phyloP scores from a whole-genome alignment of 2,113 vertebrate genomes.

The Ictalurus punctatus region DNA sequence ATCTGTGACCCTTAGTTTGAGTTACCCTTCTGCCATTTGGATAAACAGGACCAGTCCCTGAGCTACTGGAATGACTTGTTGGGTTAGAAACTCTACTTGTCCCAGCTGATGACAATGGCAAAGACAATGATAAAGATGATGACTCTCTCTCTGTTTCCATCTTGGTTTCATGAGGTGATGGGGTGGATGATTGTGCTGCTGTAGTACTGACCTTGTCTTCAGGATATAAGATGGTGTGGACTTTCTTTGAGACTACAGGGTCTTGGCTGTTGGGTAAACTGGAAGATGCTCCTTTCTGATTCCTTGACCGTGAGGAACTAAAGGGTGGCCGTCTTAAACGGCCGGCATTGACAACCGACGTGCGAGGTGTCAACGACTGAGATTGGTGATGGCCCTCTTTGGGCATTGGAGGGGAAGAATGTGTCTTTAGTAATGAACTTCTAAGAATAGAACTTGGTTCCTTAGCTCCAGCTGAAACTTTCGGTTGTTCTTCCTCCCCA shows the following conservation, averaged over 20 bases:
- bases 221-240: constrained; percentile 48
- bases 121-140: constrained; percentile 17
- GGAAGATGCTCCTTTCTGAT: constrained; percentile 38
- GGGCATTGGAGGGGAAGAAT: constrained; percentile 31
- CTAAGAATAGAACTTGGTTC: constrained; percentile 37
- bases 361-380: constrained; percentile 35
- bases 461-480: background rate
- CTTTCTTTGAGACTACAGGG: constrained; percentile 59
- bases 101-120: constrained; percentile 20
- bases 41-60: constrained; percentile 55
- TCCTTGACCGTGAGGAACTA: constrained; percentile 35
- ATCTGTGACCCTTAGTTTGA: constrained; percentile 62
- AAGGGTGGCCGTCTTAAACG: constrained; percentile 41
- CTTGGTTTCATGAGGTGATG: constrained; percentile 48
- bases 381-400: constrained; percentile 24
- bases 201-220: constrained; percentile 52
- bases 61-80: constrained; percentile 53
- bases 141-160: constrained; percentile 39
- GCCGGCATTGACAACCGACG: constrained; percentile 33
- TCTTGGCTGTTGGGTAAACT: constrained; percentile 57
- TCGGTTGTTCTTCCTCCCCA: constrained; percentile 8
- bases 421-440: constrained; percentile 12
- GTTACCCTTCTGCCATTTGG: constrained; percentile 58
- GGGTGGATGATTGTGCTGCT: constrained; percentile 56
- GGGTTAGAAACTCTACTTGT: constrained; percentile 50